Evolutionary conservation across 1,140 invertebrate genomes (phyloP).

Genomic region (Globodera ellingtonae): DNA sequence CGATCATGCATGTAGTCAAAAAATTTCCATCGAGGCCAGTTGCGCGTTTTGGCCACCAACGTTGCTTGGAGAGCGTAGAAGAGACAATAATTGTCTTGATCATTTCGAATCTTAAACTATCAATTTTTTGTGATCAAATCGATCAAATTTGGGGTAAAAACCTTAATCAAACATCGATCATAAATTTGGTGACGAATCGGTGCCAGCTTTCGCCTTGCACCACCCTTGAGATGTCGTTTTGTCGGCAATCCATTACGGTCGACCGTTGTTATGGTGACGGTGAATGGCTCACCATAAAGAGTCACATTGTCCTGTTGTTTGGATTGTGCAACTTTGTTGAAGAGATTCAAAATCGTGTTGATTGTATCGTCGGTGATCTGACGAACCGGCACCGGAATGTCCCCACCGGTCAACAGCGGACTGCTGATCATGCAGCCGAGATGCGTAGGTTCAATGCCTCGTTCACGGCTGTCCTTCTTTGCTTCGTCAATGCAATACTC

Average conservation of each 20-base stretch:
- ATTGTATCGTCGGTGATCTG: no score
- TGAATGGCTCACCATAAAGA: background rate
- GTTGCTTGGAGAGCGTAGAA: no score
- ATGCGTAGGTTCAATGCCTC: background rate
- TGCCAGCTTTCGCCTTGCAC: background rate
- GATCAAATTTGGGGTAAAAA: background rate
- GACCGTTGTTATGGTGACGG: background rate
- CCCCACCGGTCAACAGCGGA: background rate
- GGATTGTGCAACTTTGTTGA: no score
- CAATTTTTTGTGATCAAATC: no score
- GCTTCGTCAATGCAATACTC: no score
- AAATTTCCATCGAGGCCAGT: no score
- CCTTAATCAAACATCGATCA: conserved; percentile 5
- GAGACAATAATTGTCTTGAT: no score
- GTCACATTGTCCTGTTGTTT: no score
- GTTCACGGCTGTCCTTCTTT: background rate
- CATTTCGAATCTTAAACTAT: background rate
- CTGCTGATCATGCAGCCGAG: conserved; percentile 5
- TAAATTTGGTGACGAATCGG: background rate
- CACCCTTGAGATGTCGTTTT: background rate
- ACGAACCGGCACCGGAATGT: no score
- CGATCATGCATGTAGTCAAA: no score
- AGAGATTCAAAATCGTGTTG: no score
- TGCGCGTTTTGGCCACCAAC: no score
- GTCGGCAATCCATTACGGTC: background rate